Conservation (phyloP, 1,140 invertebrate species). For the Yoshiicerus persimilis region DNA sequence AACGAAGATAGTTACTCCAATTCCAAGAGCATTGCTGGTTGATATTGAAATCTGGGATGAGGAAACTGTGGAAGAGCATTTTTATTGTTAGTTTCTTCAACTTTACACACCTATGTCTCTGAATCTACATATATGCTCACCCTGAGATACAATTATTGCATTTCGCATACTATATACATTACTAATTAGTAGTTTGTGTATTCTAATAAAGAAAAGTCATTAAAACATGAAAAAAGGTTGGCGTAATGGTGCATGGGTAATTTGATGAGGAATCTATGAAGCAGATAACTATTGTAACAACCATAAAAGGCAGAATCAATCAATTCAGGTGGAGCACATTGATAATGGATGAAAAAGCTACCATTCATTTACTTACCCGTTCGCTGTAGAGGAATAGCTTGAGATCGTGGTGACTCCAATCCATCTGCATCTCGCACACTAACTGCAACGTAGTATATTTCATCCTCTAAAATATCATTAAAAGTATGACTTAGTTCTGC, state of each 20-base stretch:
- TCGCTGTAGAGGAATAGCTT: slow-evolving; percentile 8
- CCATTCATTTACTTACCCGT: neutral
- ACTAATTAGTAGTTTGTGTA: no score
- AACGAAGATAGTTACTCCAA: slow-evolving; percentile 56
- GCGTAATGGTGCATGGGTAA: no score
- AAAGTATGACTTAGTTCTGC: slow-evolving; percentile 63
- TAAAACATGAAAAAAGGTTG: no score
- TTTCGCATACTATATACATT: no score
- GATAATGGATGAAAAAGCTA: neutral
- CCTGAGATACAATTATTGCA: no score
- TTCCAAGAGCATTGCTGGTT: slow-evolving; percentile 45
- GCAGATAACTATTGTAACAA: neutral
- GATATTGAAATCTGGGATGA: slow-evolving; percentile 20
- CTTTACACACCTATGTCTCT: no score
- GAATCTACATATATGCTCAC: no score
- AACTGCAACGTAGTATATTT: slow-evolving; percentile 67
- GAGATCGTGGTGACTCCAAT: slow-evolving; percentile 59
- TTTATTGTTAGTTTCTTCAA: neutral
- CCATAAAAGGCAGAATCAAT: neutral
- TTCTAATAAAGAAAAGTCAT: no score
- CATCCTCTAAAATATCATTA: slow-evolving; percentile 56
- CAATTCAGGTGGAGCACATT: neutral
- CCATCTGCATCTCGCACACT: slow-evolving; percentile 64
- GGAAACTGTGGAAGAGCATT: neutral
- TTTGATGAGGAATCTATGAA: neutral